Evolutionary conservation across 2,888 invertebrate species (phyloP).

Genomic region (Acheta domesticus): DNA sequence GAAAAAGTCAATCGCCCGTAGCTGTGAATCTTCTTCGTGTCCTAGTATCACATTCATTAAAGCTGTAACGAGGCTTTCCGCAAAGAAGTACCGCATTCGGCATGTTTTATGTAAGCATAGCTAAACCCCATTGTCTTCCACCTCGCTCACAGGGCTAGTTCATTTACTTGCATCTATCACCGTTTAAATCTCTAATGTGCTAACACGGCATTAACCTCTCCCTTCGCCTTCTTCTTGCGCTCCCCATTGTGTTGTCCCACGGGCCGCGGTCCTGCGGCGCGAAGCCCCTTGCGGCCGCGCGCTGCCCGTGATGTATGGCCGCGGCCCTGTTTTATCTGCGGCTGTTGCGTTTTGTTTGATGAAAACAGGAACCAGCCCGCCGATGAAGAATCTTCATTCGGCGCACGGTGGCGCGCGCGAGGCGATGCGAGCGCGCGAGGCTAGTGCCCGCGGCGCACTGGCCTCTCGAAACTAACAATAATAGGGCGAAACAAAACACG

Average conservation of each 20-base stretch:
- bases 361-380: not conserved
- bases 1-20: too few species aligned
- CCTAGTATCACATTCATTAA: too few species aligned
- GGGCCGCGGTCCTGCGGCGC: not conserved
- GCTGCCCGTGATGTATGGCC: not conserved
- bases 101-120: not conserved
- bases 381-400: slow-evolving; percentile 1
- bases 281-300: not conserved
- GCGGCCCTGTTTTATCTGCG: not conserved
- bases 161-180: not conserved
- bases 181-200: not conserved
- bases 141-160: not conserved
- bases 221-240: not conserved
- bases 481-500: slow-evolving; percentile 21
- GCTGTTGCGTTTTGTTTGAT: not conserved
- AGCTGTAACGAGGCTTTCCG: too few species aligned
- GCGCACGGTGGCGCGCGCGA: not conserved
- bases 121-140: not conserved
- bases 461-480: slow-evolving; percentile 21
- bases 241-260: not conserved
- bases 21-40: too few species aligned
- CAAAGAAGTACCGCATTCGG: not conserved
- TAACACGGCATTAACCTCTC: not conserved
- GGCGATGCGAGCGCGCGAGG: not conserved
- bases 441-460: not conserved